Evolutionary conservation across 2,888 invertebrate genomes (phyloP).

Genomic region (Epiblema foenella): DNA sequence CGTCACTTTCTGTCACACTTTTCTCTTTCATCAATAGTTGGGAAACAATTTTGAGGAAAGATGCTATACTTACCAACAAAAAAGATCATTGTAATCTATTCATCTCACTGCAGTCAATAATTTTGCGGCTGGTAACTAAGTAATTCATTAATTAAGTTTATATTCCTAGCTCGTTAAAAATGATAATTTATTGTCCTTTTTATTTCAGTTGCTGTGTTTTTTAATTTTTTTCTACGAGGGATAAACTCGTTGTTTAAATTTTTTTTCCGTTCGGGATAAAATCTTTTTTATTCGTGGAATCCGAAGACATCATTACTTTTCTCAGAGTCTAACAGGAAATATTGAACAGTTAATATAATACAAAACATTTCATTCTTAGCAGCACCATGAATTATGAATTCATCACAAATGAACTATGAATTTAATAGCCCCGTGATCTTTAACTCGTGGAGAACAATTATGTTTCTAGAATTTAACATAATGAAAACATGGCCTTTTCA

Average conservation of each 20-base stretch:
- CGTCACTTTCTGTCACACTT: constrained; percentile 33
- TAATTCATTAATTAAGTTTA: too few species aligned
- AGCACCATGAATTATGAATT: neutral
- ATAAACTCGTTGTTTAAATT: too few species aligned
- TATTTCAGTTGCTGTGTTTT: neutral
- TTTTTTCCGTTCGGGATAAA: neutral
- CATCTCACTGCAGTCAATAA: neutral
- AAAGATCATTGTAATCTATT: neutral
- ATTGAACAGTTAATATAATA: too few species aligned
- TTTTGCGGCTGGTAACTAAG: too few species aligned
- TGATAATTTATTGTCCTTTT: neutral
- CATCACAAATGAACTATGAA: neutral
- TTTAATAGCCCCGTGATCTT: neutral
- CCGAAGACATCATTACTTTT: neutral
- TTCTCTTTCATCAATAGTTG: constrained; percentile 20
- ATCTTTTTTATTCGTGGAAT: neutral
- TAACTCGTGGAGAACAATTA: neutral
- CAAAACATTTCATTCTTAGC: too few species aligned
- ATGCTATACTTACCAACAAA: neutral
- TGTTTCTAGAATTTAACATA: too few species aligned
- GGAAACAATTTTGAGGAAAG: neutral
- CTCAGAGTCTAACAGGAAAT: too few species aligned
- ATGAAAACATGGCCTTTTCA: too few species aligned
- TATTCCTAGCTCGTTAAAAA: neutral
- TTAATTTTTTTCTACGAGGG: neutral